Evolutionary conservation across 1,140 invertebrate genomes (phyloP).

Genomic region (Drosophila bocki): DNA sequence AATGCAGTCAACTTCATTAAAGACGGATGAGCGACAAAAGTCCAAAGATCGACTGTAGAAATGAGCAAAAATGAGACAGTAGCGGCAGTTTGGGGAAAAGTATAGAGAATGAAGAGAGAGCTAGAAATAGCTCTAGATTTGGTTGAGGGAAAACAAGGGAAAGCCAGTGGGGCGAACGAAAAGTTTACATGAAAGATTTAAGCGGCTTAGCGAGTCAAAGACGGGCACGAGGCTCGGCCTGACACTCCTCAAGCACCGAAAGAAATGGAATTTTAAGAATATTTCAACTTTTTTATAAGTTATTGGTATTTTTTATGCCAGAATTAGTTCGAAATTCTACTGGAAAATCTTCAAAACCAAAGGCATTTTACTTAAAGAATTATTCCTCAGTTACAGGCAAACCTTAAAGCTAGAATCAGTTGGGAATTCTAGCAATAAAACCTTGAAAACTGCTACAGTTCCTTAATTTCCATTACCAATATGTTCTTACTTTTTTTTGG

Average conservation of each 20-base stretch:
- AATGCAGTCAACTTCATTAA: constrained; percentile 73
- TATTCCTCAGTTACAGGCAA: no score
- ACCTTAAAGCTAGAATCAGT: not conserved
- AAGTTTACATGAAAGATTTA: constrained; percentile 82
- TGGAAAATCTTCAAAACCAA: not conserved
- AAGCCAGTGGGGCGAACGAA: constrained; percentile 29
- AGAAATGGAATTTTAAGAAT: not conserved
- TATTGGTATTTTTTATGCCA: not conserved
- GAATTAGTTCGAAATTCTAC: not conserved
- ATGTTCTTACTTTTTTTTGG: not conserved
- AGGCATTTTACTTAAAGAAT: no score
- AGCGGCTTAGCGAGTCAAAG: constrained; percentile 79
- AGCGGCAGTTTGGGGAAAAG: constrained; percentile 2
- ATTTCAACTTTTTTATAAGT: not conserved
- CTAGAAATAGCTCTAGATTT: not conserved
- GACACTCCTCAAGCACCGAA: not conserved
- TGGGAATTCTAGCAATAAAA: not conserved
- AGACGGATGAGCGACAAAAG: constrained; percentile 46
- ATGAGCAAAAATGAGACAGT: constrained; percentile 20
- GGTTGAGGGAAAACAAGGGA: constrained; percentile 4
- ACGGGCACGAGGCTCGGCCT: constrained; percentile 16
- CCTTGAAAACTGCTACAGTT: not conserved
- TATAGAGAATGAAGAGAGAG: not conserved
- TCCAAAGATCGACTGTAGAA: constrained; percentile 67
- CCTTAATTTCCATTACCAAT: not conserved